Base-by-base conservation (phyloP, 2,797 vertebrate genomes). In the Anableps anableps region DNA sequence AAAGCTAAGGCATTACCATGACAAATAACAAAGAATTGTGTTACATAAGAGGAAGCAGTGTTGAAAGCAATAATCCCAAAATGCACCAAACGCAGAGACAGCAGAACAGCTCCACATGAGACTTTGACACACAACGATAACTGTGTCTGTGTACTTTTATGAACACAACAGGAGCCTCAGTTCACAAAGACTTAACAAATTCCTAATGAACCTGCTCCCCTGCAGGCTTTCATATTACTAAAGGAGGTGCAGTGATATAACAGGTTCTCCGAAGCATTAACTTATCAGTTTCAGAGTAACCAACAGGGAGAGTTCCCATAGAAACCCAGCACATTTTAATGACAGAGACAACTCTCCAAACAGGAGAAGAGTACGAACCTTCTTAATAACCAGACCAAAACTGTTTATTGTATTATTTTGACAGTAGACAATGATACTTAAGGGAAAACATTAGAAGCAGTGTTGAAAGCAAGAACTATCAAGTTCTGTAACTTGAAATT, bases 281-380 rank as follows among this genome's bases (percentile, higher is more conserved):
- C 88, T 94, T 90, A 74, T 80, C 79, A 93, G 94, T 95, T 94
- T 95, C 83, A 94, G 81, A 91, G 85, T 94, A 94, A 96, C 92
- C 94, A 93, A 88, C 85, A 78, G 95, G 93, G 93, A 94, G 81
- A 74, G 95, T 95, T 95, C 75, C 93, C 91, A 96, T 94, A 91
- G 96, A 93, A 96, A 96, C 95, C 53, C 16, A 78, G 86, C 91
- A 95, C 90, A 91, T 95, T 94, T 86, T 81, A 86, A 90, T 88
- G 88, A 92, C 80, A 88, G 85, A 80, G 62, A 86, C 87, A 93
- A 90, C 71, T 87, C 88, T 85, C 81, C 88, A 93, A 83, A 80
- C 60, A 83, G 79, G 71, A 79, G 88, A 81, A 76, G 82, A 83
- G 80, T 73, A 73, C 55, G 88, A 86, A 86, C 86, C 84, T 74